These are phyloP conservation scores for Muricea muricata DNA, from an alignment of 92 coral and sea anemone species.

Conservation along the genomic window DNA sequence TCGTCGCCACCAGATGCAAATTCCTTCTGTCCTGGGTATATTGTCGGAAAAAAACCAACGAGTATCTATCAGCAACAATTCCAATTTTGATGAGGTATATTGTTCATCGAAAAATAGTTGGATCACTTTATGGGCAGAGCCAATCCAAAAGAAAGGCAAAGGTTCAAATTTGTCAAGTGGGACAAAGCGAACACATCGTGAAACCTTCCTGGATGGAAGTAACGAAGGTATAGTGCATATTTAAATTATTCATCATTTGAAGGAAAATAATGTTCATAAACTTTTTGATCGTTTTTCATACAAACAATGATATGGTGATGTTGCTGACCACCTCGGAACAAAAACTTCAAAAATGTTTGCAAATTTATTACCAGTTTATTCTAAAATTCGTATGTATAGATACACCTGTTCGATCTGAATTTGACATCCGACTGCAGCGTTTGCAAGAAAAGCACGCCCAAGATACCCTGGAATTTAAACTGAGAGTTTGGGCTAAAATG, in stretches of 20 bases:
- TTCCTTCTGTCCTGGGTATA: neutral
- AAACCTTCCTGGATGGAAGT: neutral
- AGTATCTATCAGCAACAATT: neutral
- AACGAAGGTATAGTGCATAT: neutral
- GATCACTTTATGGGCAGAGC: conserved; percentile 22
- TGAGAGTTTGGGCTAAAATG: conserved; percentile 31
- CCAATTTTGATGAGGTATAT: conserved; percentile 10
- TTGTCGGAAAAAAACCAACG: conserved; percentile 12
- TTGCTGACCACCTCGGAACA: neutral
- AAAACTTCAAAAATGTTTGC: too few species aligned
- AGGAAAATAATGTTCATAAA: too few species aligned
- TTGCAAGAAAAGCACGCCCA: neutral
- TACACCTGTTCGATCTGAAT: neutral
- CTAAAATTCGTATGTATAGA: neutral
- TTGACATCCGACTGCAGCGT: neutral
- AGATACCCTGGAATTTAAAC: conserved; percentile 5
- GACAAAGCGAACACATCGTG: too few species aligned
- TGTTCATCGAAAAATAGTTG: conserved; percentile 7
- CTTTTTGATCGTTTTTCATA: neutral
- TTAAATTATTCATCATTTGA: neutral
- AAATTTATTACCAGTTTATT: neutral
- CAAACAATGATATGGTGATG: neutral
- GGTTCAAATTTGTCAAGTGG: too few species aligned
- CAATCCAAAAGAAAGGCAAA: neutral
- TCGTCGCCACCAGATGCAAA: neutral